These are phyloP conservation scores for Piscicola geometra DNA, from an alignment of 2,888 invertebrate species.

Conservation along the genomic window DNA sequence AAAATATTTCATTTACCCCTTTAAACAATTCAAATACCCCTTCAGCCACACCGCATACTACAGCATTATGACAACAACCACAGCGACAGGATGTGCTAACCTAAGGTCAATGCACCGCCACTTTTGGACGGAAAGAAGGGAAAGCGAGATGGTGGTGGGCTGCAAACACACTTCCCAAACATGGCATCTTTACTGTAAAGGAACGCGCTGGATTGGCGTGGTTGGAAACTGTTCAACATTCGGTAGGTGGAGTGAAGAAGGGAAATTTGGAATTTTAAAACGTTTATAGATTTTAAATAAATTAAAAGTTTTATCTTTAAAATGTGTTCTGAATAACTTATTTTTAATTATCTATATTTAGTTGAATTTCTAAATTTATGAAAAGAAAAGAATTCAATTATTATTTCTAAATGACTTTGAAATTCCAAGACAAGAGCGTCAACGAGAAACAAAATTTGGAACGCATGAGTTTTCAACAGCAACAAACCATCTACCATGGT, in stretches of 20 bases:
- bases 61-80: no score
- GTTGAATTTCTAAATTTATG: no score
- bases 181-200: slow-evolving; percentile 29
- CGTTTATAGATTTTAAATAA: not conserved
- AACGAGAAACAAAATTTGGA: not conserved
- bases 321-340: no score
- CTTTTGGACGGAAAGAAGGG: slow-evolving; percentile 31
- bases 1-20: no score
- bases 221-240: slow-evolving; percentile 28
- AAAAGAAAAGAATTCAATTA: no score
- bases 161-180: slow-evolving; percentile 28
- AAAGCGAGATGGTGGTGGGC: slow-evolving; percentile 26
- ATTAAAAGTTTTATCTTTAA: no score
- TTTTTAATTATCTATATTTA: no score
- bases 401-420: no score
- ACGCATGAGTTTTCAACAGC: not conserved
- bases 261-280: not conserved
- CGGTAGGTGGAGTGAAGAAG: not conserved
- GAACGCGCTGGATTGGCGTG: slow-evolving; percentile 28
- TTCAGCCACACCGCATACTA: no score
- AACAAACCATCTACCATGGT: not conserved
- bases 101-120: not conserved
- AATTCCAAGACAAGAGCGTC: no score
- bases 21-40: no score
- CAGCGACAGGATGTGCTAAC: slow-evolving; percentile 28